A percentile compares a stretch with the other conserved stretches of the same genome.
These are phyloP conservation scores for Drosophila atroscutellata DNA, from an alignment of 2,888 invertebrate species.

Conservation along the genomic window DNA sequence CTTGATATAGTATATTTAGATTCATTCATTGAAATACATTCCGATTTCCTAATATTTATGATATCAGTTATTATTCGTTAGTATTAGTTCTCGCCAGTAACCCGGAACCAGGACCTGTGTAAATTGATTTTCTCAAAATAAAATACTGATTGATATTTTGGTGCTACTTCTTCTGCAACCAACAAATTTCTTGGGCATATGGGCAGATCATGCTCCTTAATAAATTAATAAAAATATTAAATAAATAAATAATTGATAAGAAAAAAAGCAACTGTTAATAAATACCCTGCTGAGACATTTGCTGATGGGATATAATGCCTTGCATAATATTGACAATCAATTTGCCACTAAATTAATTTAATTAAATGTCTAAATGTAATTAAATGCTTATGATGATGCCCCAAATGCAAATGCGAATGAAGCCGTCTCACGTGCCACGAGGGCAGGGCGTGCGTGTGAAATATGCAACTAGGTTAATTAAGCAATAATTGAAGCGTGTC, in stretches of 20 bases:
- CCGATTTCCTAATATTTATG: not conserved
- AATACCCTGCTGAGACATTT: constrained; percentile 9
- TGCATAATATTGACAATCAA: constrained; percentile 67
- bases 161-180: not conserved
- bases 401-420: constrained; percentile 72
- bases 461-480: constrained; percentile 81
- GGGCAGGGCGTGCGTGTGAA: constrained; percentile 57
- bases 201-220: not conserved
- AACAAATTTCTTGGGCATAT: not conserved
- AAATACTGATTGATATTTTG: not conserved
- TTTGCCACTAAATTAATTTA: constrained; percentile 75
- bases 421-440: constrained; percentile 58
- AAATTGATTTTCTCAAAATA: not conserved
- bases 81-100: not conserved
- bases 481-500: constrained; percentile 71
- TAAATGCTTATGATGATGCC: constrained; percentile 70
- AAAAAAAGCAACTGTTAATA: constrained; percentile 5
- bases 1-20: not conserved
- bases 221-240: constrained; percentile 14
- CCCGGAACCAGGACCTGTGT: not conserved
- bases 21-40: not conserved
- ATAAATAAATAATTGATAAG: not conserved
- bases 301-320: constrained; percentile 36
- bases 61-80: not conserved
- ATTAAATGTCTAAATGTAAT: constrained; percentile 81